Evolutionary conservation across 2,888 invertebrate genomes (phyloP).

Genomic region (Antitype chi): DNA sequence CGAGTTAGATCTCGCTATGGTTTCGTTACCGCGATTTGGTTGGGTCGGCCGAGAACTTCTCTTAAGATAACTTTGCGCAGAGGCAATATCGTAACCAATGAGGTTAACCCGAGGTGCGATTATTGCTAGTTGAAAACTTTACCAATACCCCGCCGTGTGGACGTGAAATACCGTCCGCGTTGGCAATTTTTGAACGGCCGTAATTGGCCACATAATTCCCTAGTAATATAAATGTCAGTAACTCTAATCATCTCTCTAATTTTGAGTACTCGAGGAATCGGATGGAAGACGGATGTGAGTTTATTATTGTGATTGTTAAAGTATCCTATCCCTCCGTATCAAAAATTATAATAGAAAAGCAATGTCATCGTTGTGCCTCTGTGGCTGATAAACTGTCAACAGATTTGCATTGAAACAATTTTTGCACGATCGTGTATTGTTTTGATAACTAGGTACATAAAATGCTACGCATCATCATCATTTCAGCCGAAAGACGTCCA

Average conservation of each 20-base stretch:
- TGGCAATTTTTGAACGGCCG: slow-evolving; percentile 87
- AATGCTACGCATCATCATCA: background rate
- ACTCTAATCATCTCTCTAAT: too few relatives aligned
- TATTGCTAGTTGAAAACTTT: slow-evolving; percentile 98
- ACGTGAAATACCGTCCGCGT: slow-evolving; percentile 88
- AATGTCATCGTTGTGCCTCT: slow-evolving; percentile 83
- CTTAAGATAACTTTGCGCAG: slow-evolving; percentile 95
- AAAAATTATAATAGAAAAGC: background rate
- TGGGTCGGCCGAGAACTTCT: background rate
- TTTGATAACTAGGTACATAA: background rate
- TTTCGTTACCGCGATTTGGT: slow-evolving; percentile 40
- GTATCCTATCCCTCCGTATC: background rate
- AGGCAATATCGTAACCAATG: slow-evolving; percentile 98
- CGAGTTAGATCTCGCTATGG: slow-evolving; percentile 52
- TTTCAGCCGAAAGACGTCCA: too few relatives aligned
- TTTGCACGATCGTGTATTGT: background rate
- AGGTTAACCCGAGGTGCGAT: slow-evolving; percentile 96
- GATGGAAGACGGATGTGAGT: background rate
- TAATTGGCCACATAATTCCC: slow-evolving; percentile 71
- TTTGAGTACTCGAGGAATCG: too few relatives aligned
- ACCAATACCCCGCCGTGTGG: slow-evolving; percentile 89
- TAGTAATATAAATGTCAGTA: background rate
- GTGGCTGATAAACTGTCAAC: background rate
- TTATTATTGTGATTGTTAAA: too few relatives aligned
- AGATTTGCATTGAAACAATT: background rate